These are phyloP conservation scores for Embiotoca jacksoni DNA, from an alignment of 2,113 vertebrate species.

Conservation along the genomic window DNA sequence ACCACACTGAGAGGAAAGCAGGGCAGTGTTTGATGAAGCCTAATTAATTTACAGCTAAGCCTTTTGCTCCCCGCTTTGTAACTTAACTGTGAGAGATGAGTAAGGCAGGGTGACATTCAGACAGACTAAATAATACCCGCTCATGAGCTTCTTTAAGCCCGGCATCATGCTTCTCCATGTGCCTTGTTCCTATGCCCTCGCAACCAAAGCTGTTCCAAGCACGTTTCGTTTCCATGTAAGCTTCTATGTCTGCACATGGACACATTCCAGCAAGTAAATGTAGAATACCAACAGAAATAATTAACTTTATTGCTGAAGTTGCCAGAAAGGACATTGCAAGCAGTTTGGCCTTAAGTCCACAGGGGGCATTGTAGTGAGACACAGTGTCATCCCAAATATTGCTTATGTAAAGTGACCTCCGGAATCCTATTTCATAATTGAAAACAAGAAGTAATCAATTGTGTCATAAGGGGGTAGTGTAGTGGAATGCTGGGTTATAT, in stretches of 20 bases:
- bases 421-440: conserved; percentile 60
- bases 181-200: conserved; percentile 39
- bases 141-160: conserved; percentile 10
- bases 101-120: conserved; percentile 42
- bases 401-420: conserved; percentile 60
- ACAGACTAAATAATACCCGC: conserved; percentile 21
- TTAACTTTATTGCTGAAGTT: not conserved
- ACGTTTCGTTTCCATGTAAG: conserved; percentile 40
- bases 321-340: not conserved
- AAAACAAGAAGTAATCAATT: conserved; percentile 69
- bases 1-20: conserved; percentile 14
- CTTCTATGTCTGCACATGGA: not conserved
- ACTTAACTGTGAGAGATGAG: conserved; percentile 35
- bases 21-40: conserved; percentile 36
- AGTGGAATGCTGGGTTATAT: conserved; percentile 17
- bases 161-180: conserved; percentile 27
- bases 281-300: conserved; percentile 1
- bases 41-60: conserved; percentile 26
- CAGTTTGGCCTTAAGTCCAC: not conserved
- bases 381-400: not conserved
- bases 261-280: conserved; percentile 10
- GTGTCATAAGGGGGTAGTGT: conserved; percentile 21
- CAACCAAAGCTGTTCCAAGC: conserved; percentile 22
- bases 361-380: conserved; percentile 1
- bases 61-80: conserved; percentile 20